A percentile compares a stretch with the other conserved stretches of the same genome.
These are phyloP conservation scores for Orthosia gracilis DNA, from an alignment of 2,888 invertebrate species.

Conservation along the genomic window DNA sequence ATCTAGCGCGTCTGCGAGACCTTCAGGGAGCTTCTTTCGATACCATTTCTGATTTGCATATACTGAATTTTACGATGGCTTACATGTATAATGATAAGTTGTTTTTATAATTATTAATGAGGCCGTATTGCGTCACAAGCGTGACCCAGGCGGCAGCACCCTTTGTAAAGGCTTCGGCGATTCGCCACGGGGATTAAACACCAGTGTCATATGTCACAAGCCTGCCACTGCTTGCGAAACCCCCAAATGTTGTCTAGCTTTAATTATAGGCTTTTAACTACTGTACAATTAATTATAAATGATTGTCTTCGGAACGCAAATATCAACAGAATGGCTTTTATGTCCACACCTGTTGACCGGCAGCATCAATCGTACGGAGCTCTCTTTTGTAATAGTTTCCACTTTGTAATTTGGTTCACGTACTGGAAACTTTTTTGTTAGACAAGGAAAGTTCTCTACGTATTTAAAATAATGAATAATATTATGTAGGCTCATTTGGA, in stretches of 20 bases:
- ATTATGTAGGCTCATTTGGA: neutral
- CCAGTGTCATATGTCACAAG: conserved; percentile 65
- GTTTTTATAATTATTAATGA: conserved; percentile 71
- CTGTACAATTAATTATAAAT: conserved; percentile 40
- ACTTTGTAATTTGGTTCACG: neutral
- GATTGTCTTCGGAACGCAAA: conserved; percentile 55
- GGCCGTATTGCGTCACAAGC: conserved; percentile 71
- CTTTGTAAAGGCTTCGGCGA: conserved; percentile 71
- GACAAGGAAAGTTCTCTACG: neutral
- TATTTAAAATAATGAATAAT: conserved; percentile 18
- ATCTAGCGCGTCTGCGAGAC: conserved; percentile 51
- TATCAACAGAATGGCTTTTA: conserved; percentile 47
- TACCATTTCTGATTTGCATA: conserved; percentile 66
- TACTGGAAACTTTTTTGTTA: neutral
- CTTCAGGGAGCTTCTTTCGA: conserved; percentile 61
- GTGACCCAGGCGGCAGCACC: conserved; percentile 75
- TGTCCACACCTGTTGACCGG: conserved; percentile 18
- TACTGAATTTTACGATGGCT: conserved; percentile 42
- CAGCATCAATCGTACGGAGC: conserved; percentile 3
- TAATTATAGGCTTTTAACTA: conserved; percentile 47
- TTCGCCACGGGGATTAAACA: conserved; percentile 78
- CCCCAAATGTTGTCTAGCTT: conserved; percentile 47
- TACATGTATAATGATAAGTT: conserved; percentile 63
- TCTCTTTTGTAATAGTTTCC: conserved; percentile 8
- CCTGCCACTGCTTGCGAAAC: conserved; percentile 64